phyloP scores from a whole-genome alignment of 2,888 invertebrate genomes.

The Byasa hedistus region DNA sequence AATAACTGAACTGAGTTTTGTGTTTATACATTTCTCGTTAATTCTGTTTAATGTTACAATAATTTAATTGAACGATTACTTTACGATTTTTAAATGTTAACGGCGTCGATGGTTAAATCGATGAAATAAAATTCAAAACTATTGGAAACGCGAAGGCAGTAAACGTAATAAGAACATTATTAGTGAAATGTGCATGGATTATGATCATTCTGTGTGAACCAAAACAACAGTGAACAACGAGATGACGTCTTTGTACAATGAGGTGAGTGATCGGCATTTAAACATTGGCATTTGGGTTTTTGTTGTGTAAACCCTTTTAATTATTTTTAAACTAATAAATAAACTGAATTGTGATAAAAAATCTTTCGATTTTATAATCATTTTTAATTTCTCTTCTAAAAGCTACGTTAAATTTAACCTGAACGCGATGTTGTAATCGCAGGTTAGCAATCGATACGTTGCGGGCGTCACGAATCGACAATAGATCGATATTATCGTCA shows the following conservation, averaged over 20 bases:
- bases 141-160: no score
- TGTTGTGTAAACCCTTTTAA: slow-evolving; percentile 60
- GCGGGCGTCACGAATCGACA: slow-evolving; percentile 28
- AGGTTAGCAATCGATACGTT: slow-evolving; percentile 24
- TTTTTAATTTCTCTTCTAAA: no score
- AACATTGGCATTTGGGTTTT: slow-evolving; percentile 67
- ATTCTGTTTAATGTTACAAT: no score
- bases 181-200: slow-evolving; percentile 66
- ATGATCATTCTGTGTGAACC: slow-evolving; percentile 56
- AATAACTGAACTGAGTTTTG: background rate
- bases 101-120: no score
- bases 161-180: background rate
- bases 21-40: no score
- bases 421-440: slow-evolving; percentile 30
- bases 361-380: background rate
- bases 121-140: no score
- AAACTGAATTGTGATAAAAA: background rate
- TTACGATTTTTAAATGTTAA: no score
- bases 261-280: slow-evolving; percentile 76
- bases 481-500: slow-evolving; percentile 16
- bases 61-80: no score
- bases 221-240: slow-evolving; percentile 51
- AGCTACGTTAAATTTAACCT: slow-evolving; percentile 27
- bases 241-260: slow-evolving; percentile 73
- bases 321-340: slow-evolving; percentile 33